phyloP scores from a whole-genome alignment of 1,140 invertebrate genomes.

The Tribolium castaneum region DNA sequence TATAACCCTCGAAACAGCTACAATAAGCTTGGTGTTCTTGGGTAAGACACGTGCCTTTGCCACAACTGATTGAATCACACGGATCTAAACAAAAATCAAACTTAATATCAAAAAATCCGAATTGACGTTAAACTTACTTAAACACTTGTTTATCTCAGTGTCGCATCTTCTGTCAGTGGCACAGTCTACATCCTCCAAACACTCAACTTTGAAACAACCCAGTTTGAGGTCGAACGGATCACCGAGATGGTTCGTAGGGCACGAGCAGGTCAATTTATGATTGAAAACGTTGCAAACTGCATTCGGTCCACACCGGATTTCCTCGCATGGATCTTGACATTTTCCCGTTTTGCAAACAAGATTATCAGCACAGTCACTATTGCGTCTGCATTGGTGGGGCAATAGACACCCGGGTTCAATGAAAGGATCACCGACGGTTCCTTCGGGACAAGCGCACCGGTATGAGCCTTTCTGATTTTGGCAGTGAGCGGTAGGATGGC shows the following conservation, averaged over 20 bases:
- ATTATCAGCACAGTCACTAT: conserved; percentile 77
- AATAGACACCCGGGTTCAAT: conserved; percentile 75
- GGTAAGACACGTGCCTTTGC: conserved; percentile 78
- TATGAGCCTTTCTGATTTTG: conserved; percentile 84
- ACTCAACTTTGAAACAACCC: conserved; percentile 88
- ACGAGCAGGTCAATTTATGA: conserved; percentile 77
- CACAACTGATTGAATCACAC: conserved; percentile 79
- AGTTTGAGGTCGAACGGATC: conserved; percentile 78
- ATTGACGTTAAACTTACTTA: conserved; percentile 67
- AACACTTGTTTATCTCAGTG: conserved; percentile 78
- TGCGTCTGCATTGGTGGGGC: conserved; percentile 76
- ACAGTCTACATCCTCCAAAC: conserved; percentile 81
- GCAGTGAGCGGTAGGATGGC: conserved; percentile 82
- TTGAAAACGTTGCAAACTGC: conserved; percentile 78
- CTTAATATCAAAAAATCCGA: background rate
- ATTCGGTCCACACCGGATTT: conserved; percentile 76
- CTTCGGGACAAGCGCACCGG: conserved; percentile 80
- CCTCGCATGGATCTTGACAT: conserved; percentile 81
- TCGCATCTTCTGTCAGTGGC: conserved; percentile 80
- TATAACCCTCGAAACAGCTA: conserved; percentile 80
- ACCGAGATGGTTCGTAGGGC: conserved; percentile 82
- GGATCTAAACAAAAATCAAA: conserved; percentile 69
- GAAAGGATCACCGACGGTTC: conserved; percentile 83
- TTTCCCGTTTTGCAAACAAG: conserved; percentile 78
- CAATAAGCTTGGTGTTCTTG: conserved; percentile 78